These are phyloP conservation scores for Drosophila anomalipes DNA, from an alignment of 2,888 invertebrate genomes.

Conservation along the genomic window DNA sequence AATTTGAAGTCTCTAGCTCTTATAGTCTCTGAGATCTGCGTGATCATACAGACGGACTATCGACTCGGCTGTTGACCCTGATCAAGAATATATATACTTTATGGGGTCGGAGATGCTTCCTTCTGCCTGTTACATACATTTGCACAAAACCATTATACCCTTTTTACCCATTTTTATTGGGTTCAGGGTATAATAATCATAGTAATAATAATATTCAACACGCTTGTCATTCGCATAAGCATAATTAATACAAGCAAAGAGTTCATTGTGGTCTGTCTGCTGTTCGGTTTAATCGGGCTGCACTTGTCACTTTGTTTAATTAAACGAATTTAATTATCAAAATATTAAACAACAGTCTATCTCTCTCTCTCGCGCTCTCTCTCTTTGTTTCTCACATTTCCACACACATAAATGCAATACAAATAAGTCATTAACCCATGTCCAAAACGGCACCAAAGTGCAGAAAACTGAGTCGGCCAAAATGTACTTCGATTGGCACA, in stretches of 20 bases:
- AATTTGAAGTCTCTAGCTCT: too few species aligned
- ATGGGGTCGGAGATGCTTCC: too few species aligned
- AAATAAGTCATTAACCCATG: constrained; percentile 37
- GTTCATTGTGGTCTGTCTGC: background rate
- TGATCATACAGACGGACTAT: too few species aligned
- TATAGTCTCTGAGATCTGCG: too few species aligned
- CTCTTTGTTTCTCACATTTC: background rate
- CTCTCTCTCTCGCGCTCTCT: too few species aligned
- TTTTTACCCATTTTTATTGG: too few species aligned
- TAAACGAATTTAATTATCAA: constrained; percentile 18
- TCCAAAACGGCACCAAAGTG: constrained; percentile 10
- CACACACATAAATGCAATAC: constrained; percentile 16
- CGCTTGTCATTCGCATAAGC: background rate
- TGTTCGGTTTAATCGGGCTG: constrained; percentile 8
- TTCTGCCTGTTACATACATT: too few species aligned
- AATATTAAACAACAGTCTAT: background rate
- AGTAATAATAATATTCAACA: background rate
- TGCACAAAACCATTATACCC: too few species aligned
- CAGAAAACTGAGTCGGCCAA: constrained; percentile 7
- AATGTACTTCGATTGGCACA: background rate
- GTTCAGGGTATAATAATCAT: too few species aligned
- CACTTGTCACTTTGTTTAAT: constrained; percentile 29
- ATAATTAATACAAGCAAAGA: background rate
- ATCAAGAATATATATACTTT: too few species aligned
- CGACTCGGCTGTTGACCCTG: too few species aligned